Base-by-base conservation (phyloP, 2,113 vertebrate species). In the Mastomys natalensis region DNA sequence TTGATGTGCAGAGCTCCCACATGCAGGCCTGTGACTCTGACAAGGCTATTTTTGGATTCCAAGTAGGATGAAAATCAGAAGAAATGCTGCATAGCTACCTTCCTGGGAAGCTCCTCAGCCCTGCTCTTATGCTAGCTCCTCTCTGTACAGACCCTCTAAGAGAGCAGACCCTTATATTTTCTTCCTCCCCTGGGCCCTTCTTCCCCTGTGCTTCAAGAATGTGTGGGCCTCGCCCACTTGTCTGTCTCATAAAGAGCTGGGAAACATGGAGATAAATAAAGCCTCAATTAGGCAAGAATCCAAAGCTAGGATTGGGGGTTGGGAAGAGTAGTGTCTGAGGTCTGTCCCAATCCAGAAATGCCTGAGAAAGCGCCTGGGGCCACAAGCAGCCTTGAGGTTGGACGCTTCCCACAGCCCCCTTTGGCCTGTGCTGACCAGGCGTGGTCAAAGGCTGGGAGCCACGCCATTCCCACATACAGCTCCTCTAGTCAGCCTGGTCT, bases 221-320 rank as follows among this genome's bases (percentile, higher is more conserved):
- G 45, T 24, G 45, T 72, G 40, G 40, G 82, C 68, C 94, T 96
- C 26, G 40, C 72, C 94, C 51, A 17, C 78, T 97, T 94, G 5
- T n/a, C 62, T 0, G 95, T 97, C 72, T 97, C 95, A 95, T 48
- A n/a, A 68, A 87, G 96, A 95, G 98, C 97, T 98, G 98, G 98
- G 98, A 98, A 98, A 98, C 81, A 93, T 93, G 97, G 97, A 97
- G 98, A 98, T 98, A 99, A 99, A 98, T 98, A 98, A 98, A 98
- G 98, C 97, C 88, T 91, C 98, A 98, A 98, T 98, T 98, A 98
- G 98, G 98, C 98, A 96, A 93, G 77, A 64, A 0, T 98, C 99
- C 98, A 98, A 96, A 89, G 66, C 0, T 94, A 95, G 96, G 82
- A 87, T 12, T 55, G 95, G 96, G 86, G 89, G 21, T 16, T 53